Conservation (phyloP, 2,797 vertebrate species). For the Sebastes wilsoni region DNA sequence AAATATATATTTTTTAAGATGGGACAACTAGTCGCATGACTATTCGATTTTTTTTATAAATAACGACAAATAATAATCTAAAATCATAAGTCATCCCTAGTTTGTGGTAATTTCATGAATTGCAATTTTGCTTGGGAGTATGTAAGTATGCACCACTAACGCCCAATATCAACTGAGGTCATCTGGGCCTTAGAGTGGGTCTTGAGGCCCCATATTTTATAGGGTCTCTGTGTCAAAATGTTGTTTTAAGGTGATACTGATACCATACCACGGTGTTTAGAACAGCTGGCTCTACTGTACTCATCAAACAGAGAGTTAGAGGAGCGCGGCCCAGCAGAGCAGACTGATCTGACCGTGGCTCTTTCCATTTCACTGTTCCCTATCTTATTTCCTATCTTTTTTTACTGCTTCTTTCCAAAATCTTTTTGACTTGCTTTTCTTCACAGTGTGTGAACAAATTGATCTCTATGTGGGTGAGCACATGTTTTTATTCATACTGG, state of each 20-base stretch:
- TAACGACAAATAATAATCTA: too few relatives aligned
- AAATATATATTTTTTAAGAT: too few relatives aligned
- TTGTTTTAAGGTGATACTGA: conserved; percentile 2
- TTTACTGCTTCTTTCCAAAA: not conserved
- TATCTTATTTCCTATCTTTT: not conserved
- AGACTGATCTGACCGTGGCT: not conserved
- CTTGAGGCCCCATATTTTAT: not conserved
- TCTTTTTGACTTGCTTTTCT: not conserved
- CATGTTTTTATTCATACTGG: conserved; percentile 10
- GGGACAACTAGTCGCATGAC: too few relatives aligned
- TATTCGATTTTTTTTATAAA: too few relatives aligned
- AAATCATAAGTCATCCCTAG: too few relatives aligned
- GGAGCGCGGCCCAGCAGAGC: not conserved
- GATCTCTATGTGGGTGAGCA: not conserved
- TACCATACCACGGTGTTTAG: not conserved
- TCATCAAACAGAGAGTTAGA: not conserved
- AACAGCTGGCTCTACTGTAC: not conserved
- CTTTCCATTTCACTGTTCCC: not conserved
- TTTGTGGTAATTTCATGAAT: not conserved
- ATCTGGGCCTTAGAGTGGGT: not conserved
- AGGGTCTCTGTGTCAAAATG: not conserved
- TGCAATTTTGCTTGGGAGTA: not conserved
- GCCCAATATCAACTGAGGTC: not conserved
- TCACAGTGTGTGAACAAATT: not conserved
- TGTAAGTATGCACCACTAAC: not conserved